phyloP scores from a whole-genome alignment of 2,888 invertebrate genomes.

The Cephus nigrinus region DNA sequence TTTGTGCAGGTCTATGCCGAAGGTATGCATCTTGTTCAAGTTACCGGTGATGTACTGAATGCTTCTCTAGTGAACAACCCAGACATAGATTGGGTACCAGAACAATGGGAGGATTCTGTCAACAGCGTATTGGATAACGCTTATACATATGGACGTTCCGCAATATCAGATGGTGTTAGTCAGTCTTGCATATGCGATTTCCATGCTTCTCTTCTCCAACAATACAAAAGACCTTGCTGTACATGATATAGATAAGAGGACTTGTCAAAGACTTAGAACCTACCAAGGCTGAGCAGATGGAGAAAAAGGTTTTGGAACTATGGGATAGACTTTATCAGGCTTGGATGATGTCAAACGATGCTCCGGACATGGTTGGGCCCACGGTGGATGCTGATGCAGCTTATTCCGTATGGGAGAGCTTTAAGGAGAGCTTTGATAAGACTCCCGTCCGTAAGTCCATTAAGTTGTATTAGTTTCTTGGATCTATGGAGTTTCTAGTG shows the following conservation, averaged over 20 bases:
- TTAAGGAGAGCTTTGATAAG: constrained; percentile 79
- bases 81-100: constrained; percentile 81
- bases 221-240: neutral
- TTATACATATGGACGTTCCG: constrained; percentile 91
- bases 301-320: constrained; percentile 88
- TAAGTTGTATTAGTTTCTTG: neutral
- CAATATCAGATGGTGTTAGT: constrained; percentile 86
- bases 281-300: constrained; percentile 83
- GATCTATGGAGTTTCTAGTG: constrained; percentile 5
- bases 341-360: constrained; percentile 81
- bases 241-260: constrained; percentile 73
- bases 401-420: constrained; percentile 77
- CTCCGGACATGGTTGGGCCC: constrained; percentile 73
- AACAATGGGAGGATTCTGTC: constrained; percentile 85
- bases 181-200: neutral
- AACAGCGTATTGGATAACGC: constrained; percentile 94
- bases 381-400: constrained; percentile 80
- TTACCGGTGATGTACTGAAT: constrained; percentile 89
- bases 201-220: too few species aligned
- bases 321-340: constrained; percentile 95
- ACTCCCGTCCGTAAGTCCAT: constrained; percentile 73
- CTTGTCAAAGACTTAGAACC: constrained; percentile 84
- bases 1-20: constrained; percentile 87
- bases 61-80: constrained; percentile 91
- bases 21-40: constrained; percentile 89